Base-by-base conservation (phyloP, 2,888 invertebrate species). In the Spisula subtruncata region DNA sequence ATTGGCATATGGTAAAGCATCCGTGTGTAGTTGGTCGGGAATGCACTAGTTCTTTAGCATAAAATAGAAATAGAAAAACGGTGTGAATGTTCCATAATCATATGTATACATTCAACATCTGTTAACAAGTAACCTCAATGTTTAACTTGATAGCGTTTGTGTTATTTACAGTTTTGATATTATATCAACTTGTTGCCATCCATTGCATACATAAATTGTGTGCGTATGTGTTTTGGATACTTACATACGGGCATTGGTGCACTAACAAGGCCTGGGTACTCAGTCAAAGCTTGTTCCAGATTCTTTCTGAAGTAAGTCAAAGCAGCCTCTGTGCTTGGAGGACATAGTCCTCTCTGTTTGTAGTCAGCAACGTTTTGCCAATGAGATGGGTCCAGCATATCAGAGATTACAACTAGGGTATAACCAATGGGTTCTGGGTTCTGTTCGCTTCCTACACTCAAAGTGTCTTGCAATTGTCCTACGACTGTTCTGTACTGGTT, bases 321-420 rank as follows among this genome's bases (percentile, higher is more conserved):
- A 41, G 91, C 92, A 0, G 90, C 90, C 81, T 91, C 91, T 16
- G 89, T 80, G 81, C 92, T 92, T 51, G 85, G 91, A 81, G 92
- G 92, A 32, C 92, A 92, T 29, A 91, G 81, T 32, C 92, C 92
- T 66, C 91, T 79, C 25, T 81, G 56, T 60, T 90, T 86, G 87
- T 89, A 91, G 66, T 91, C 91, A 66, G 56, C 88, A 35, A 92
- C 85, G 51, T 90, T 88, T 80, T 92, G 92, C 92, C 92, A 92
- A 81, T 90, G 88, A 18, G 89, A 80, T 71, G 85, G 35, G 41
- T 88, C 90, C 14, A 92, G 79, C 88, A 92, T 81, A 32, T 92
- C 92, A n/a, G 90, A 90, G 29, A 92, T 88, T 10, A 90, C 89
- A 16, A 85, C 18, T 84, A 90, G 4, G 5, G 75, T 32, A 79